These are phyloP conservation scores for Betta splendens DNA, from an alignment of 2,797 vertebrate species.

Conservation along the genomic window DNA sequence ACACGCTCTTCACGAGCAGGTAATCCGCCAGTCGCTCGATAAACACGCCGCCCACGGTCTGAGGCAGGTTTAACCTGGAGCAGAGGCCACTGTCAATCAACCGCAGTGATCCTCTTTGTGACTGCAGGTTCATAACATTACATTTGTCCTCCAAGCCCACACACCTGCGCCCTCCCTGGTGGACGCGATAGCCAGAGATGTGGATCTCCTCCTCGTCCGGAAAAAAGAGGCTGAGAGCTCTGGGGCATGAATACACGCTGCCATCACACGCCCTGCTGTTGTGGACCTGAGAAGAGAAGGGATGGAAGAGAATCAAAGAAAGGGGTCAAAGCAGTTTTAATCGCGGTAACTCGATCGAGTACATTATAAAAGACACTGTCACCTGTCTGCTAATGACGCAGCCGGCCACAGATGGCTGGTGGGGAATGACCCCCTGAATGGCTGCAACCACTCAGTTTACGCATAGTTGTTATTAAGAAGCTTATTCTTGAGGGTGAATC, in stretches of 20 bases:
- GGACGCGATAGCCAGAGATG: slow-evolving; percentile 93
- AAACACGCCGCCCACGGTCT: slow-evolving; percentile 90
- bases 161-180: slow-evolving; percentile 89
- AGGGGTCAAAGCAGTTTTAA: slow-evolving; percentile 1
- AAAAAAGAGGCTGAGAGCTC: slow-evolving; percentile 95
- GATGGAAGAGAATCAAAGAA: slow-evolving; percentile 11
- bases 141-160: slow-evolving; percentile 11
- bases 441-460: neutral
- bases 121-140: neutral
- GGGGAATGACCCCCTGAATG: neutral
- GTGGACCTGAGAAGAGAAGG: slow-evolving; percentile 84
- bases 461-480: neutral
- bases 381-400: slow-evolving; percentile 18
- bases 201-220: slow-evolving; percentile 93
- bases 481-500: neutral
- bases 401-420: neutral
- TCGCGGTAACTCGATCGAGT: slow-evolving; percentile 6
- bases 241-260: slow-evolving; percentile 90
- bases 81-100: too few species aligned
- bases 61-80: slow-evolving; percentile 89
- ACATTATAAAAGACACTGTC: slow-evolving; percentile 13
- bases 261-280: slow-evolving; percentile 91
- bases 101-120: too few species aligned
- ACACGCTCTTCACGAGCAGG: slow-evolving; percentile 95
- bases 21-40: slow-evolving; percentile 96